Conservation (phyloP, 1,140 invertebrate species). For the Dendroctonus ponderosae region DNA sequence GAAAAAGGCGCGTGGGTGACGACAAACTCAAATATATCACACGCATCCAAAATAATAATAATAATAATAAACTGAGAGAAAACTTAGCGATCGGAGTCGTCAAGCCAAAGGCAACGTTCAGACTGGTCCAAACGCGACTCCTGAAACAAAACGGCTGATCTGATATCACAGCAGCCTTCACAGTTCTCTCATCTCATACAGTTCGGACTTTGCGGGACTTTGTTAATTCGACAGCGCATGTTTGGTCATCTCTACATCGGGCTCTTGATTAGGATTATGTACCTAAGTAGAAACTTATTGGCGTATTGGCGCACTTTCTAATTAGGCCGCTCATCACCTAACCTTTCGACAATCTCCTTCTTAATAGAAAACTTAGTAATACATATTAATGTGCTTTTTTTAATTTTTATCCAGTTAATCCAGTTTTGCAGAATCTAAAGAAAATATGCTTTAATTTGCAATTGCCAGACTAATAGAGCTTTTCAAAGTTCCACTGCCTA, state of each 20-base stretch:
- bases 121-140: slow-evolving; percentile 7
- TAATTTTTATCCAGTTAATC: too few species aligned
- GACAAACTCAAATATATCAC: neutral
- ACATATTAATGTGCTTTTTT: too few species aligned
- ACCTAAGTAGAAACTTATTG: too few species aligned
- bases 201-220: slow-evolving; percentile 4
- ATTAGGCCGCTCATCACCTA: too few species aligned
- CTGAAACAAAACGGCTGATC: slow-evolving; percentile 13
- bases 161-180: neutral
- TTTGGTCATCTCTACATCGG: slow-evolving; percentile 7
- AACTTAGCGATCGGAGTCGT: slow-evolving; percentile 2
- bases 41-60: neutral
- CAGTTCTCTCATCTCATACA: neutral
- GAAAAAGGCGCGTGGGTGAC: slow-evolving; percentile 5
- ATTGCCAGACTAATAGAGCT: too few species aligned
- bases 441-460: too few species aligned
- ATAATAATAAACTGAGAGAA: neutral
- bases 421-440: too few species aligned
- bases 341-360: too few species aligned
- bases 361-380: too few species aligned
- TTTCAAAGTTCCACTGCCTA: too few species aligned
- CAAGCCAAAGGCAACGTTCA: neutral
- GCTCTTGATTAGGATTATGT: too few species aligned
- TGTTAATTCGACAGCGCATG: slow-evolving; percentile 14
- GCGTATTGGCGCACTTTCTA: too few species aligned